These are phyloP conservation scores for Bimastos eiseni DNA, from an alignment of 2,888 invertebrate genomes.

Conservation along the genomic window DNA sequence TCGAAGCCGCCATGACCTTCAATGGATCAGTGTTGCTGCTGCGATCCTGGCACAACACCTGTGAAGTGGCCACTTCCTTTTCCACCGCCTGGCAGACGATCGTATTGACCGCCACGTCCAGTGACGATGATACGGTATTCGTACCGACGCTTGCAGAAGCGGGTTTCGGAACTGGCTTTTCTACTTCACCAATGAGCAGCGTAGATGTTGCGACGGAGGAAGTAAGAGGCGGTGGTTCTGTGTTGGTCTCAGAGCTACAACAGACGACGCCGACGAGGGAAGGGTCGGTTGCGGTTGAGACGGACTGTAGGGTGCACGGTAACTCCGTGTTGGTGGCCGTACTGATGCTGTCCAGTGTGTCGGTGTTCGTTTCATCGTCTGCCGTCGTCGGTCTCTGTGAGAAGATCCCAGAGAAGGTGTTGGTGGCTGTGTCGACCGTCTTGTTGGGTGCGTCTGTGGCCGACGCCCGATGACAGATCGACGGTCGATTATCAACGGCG, in stretches of 20 bases:
- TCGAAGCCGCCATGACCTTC: neutral
- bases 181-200: neutral
- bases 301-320: neutral
- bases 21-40: neutral
- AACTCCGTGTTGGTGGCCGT: slow-evolving; percentile 52
- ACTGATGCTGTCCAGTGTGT: slow-evolving; percentile 45
- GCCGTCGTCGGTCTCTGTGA: slow-evolving; percentile 14
- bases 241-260: slow-evolving; percentile 10
- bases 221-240: neutral
- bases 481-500: slow-evolving; percentile 51
- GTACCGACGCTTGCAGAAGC: neutral
- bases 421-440: slow-evolving; percentile 30
- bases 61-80: neutral
- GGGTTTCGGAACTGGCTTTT: neutral
- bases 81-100: neutral
- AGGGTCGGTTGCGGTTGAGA: slow-evolving; percentile 33
- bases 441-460: slow-evolving; percentile 32
- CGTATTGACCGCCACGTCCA: neutral
- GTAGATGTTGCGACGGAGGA: neutral
- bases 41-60: neutral
- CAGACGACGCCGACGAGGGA: neutral
- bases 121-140: neutral
- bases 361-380: slow-evolving; percentile 50
- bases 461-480: slow-evolving; percentile 28
- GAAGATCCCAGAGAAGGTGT: slow-evolving; percentile 23